phyloP scores from a whole-genome alignment of 2,888 invertebrate species.

The Eupeodes luniger region DNA sequence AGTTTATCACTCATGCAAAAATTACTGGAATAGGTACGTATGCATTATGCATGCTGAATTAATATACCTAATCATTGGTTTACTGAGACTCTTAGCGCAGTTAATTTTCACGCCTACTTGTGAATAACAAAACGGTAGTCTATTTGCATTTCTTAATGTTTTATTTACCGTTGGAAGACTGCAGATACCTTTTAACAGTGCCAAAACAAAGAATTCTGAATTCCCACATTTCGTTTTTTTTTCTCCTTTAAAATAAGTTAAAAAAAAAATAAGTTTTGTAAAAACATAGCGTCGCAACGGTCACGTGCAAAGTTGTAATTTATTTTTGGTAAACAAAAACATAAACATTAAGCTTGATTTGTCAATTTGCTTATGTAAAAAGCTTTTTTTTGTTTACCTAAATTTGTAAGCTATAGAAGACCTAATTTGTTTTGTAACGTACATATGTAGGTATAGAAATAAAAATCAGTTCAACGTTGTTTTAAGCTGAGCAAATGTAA shows the following conservation, averaged over 20 bases:
- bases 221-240: neutral
- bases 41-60: neutral
- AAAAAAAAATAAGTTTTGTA: neutral
- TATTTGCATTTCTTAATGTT: constrained; percentile 3
- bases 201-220: neutral
- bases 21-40: neutral
- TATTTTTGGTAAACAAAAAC: constrained; percentile 26
- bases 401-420: no score
- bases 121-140: neutral
- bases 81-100: neutral
- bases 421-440: no score
- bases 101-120: constrained; percentile 28
- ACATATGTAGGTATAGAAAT: no score
- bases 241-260: neutral
- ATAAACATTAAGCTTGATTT: constrained; percentile 11
- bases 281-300: neutral
- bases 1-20: neutral
- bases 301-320: constrained; percentile 14
- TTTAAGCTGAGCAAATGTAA: neutral
- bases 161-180: neutral
- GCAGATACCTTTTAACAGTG: neutral
- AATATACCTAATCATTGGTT: neutral
- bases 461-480: no score
- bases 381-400: neutral
- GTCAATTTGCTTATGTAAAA: constrained; percentile 13